These are phyloP conservation scores for Bungarus multicinctus DNA, from an alignment of 2,113 vertebrate species.

Conservation along the genomic window DNA sequence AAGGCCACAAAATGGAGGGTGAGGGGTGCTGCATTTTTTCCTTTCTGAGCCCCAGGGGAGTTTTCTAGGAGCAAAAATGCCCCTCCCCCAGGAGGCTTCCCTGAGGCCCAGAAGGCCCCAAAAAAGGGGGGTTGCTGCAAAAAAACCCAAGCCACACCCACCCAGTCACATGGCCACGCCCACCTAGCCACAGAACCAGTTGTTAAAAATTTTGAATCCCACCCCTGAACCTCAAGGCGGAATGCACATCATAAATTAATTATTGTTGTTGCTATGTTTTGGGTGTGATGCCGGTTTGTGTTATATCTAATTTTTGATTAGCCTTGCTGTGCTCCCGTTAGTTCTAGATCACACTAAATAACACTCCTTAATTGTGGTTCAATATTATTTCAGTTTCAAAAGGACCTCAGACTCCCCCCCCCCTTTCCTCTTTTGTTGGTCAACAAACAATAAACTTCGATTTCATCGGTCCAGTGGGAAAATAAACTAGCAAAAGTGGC, in stretches of 20 bases:
- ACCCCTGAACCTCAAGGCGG: too few relatives aligned
- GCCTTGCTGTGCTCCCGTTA: background rate
- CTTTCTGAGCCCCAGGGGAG: too few relatives aligned
- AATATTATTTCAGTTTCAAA: constrained; percentile 33
- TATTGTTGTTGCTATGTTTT: background rate
- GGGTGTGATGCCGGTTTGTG: background rate
- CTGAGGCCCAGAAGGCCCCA: too few relatives aligned
- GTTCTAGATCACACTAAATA: background rate
- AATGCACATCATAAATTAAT: background rate
- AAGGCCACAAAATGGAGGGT: too few relatives aligned
- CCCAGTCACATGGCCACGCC: too few relatives aligned
- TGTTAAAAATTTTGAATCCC: too few relatives aligned
- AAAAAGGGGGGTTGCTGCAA: too few relatives aligned
- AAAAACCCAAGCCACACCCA: too few relatives aligned
- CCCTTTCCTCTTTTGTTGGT: constrained; percentile 8
- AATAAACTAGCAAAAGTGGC: constrained; percentile 22
- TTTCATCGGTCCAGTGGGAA: background rate
- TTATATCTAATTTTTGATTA: background rate
- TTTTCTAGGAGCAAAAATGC: too few relatives aligned
- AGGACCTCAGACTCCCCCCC: constrained; percentile 2
- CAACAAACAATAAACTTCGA: constrained; percentile 26
- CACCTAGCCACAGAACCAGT: too few relatives aligned
- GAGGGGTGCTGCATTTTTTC: too few relatives aligned
- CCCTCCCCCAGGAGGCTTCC: too few relatives aligned
- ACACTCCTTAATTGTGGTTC: background rate